Base-by-base conservation (phyloP, 2,113 vertebrate species). In the Apaloderma vittatum region DNA sequence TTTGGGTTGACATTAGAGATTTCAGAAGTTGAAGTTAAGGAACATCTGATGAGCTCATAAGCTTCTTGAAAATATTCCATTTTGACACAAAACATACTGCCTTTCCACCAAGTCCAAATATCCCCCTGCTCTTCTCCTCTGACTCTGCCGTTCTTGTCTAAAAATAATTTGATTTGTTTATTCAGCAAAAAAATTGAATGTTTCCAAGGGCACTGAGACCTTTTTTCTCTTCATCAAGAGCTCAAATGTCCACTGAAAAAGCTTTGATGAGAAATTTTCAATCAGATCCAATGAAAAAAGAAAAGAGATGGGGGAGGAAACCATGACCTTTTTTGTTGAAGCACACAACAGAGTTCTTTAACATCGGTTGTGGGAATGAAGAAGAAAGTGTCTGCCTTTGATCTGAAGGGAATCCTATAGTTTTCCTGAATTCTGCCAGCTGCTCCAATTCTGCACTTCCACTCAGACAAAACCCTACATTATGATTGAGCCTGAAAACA, bases 121-220 rank as follows among this genome's bases (percentile, higher is more conserved):
- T 89, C 59, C 63, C 93, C 52, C 67, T 49, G 43, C 51, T 88
- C 34, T 88, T 94, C 72, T 94, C 51, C 61, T 57, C 37, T 70
- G 57, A 45, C 49, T 87, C 61, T 92, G 59, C 46, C 29, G 1
- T 48, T 96, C 76, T 77, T 78, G 79, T 84, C 90, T 97, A 84
- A 93, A 96, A 95, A 95, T 86, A 94, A 72, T 87, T 81, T 86
- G 30, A 40, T 90, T 96, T 97, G 70, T 88, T 97, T 95, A 75
- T 59, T 94, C 49, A 87, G 79, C 61, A 52, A 91, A 95, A 95
- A 94, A 93, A 94, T n/a, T 86, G 83, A 81, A 88, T 51, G 57
- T 91, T 93, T 96, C 73, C 79, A 93, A 84, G 68, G 85, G 66
- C 52, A 77, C 78, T 4, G 61, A 89, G 57, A 81, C 66, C 68